Percentiles rank a stretch among this genome's conserved stretches.
These are phyloP conservation scores for Cataglyphis hispanica DNA, from an alignment of 1,140 invertebrate genomes.

Conservation along the genomic window DNA sequence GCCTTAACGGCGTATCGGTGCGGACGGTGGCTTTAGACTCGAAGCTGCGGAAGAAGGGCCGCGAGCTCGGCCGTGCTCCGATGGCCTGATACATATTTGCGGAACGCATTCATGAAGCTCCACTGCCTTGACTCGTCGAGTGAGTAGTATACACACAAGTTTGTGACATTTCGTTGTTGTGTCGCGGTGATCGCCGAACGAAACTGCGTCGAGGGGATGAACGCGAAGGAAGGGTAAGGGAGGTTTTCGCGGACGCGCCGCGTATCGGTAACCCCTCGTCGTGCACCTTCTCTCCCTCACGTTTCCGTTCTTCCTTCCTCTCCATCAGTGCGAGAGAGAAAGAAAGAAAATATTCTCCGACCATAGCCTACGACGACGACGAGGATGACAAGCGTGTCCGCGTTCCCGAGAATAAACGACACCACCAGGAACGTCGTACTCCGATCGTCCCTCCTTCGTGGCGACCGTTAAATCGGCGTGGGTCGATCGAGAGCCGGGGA, in stretches of 20 bases:
- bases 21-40: constrained; percentile 73
- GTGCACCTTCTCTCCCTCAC: constrained; percentile 3
- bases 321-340: background rate
- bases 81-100: constrained; percentile 81
- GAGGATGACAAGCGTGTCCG: background rate
- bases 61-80: constrained; percentile 77
- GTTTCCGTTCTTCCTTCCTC: background rate
- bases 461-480: constrained; percentile 58
- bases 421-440: constrained; percentile 63
- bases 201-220: constrained; percentile 29
- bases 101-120: constrained; percentile 83
- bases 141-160: constrained; percentile 77
- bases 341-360: constrained; percentile 21
- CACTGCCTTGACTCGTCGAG: constrained; percentile 85
- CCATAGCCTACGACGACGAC: background rate
- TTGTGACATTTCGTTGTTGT: constrained; percentile 53
- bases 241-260: constrained; percentile 19
- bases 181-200: background rate
- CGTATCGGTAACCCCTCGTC: constrained; percentile 28
- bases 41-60: constrained; percentile 76
- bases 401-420: constrained; percentile 38
- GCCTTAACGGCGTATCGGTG: constrained; percentile 70
- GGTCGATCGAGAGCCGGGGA: constrained; percentile 58
- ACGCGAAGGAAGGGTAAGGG: constrained; percentile 28
- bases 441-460: constrained; percentile 46